Conservation (phyloP, 2,113 vertebrate species). For the Zootoca vivipara region DNA sequence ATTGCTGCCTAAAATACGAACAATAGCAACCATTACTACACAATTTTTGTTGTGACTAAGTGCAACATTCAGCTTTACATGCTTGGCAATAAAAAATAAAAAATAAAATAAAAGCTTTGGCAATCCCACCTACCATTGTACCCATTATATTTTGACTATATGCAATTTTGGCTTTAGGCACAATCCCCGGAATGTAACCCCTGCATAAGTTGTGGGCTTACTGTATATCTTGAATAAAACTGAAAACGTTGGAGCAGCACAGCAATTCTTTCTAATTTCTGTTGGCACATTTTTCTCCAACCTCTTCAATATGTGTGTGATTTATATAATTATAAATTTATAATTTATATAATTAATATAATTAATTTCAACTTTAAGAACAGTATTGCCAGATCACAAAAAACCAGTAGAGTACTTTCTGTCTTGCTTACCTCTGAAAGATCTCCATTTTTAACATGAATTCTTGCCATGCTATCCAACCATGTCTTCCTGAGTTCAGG, state of each 20-base stretch:
- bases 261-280: background rate
- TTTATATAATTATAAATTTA: too few species aligned
- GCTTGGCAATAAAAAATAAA: too few species aligned
- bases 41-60: background rate
- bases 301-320: background rate
- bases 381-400: background rate
- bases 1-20: constrained; percentile 88
- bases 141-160: too few species aligned
- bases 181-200: too few species aligned
- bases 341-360: too few species aligned
- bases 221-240: background rate
- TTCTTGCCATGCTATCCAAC: constrained; percentile 98
- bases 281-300: background rate
- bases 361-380: background rate
- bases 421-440: constrained; percentile 86
- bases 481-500: constrained; percentile 97
- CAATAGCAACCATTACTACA: constrained; percentile 19
- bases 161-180: too few species aligned
- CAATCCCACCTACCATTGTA: too few species aligned
- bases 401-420: background rate
- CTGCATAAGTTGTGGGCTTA: too few species aligned
- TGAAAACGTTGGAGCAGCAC: background rate
- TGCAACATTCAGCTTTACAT: too few species aligned
- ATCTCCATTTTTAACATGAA: constrained; percentile 97
- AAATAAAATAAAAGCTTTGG: too few species aligned